Evolutionary conservation across 1,140 invertebrate genomes (phyloP).

Genomic region (Halesus radiatus): DNA sequence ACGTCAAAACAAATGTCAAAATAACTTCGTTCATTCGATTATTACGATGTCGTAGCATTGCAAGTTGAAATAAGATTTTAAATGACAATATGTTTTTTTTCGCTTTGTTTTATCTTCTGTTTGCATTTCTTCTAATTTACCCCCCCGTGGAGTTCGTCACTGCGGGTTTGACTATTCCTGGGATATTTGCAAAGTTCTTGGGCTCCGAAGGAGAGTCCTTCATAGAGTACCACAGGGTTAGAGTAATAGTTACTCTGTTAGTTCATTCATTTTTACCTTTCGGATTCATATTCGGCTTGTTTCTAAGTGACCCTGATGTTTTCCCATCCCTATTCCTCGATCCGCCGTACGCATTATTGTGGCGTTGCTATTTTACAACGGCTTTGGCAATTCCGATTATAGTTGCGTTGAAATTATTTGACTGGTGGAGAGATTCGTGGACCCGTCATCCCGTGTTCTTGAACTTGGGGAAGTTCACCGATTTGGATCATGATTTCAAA

Average conservation of each 20-base stretch:
- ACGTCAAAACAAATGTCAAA: too few species aligned
- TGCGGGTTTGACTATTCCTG: constrained; percentile 80
- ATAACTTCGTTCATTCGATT: too few species aligned
- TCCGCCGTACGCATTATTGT: constrained; percentile 38
- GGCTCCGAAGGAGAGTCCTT: constrained; percentile 80
- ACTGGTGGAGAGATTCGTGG: constrained; percentile 80
- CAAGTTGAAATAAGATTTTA: neutral
- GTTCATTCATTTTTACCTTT: constrained; percentile 79
- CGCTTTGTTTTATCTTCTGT: constrained; percentile 78
- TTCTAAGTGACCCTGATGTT: constrained; percentile 50
- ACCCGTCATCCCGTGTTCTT: constrained; percentile 81
- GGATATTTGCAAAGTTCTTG: constrained; percentile 75
- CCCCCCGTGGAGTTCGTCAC: constrained; percentile 83
- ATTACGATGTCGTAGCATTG: too few species aligned
- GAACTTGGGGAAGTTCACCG: constrained; percentile 76
- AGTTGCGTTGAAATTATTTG: constrained; percentile 69
- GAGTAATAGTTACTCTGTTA: constrained; percentile 76
- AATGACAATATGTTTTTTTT: constrained; percentile 48
- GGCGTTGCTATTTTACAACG: constrained; percentile 63
- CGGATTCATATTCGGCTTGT: constrained; percentile 73
- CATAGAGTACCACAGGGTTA: constrained; percentile 79
- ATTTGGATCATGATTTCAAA: constrained; percentile 75
- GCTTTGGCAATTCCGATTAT: constrained; percentile 60
- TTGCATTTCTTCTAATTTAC: constrained; percentile 80
- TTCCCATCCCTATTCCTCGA: neutral